Conservation (phyloP, 2,888 invertebrate species). For the Drosophila imparisetae region DNA sequence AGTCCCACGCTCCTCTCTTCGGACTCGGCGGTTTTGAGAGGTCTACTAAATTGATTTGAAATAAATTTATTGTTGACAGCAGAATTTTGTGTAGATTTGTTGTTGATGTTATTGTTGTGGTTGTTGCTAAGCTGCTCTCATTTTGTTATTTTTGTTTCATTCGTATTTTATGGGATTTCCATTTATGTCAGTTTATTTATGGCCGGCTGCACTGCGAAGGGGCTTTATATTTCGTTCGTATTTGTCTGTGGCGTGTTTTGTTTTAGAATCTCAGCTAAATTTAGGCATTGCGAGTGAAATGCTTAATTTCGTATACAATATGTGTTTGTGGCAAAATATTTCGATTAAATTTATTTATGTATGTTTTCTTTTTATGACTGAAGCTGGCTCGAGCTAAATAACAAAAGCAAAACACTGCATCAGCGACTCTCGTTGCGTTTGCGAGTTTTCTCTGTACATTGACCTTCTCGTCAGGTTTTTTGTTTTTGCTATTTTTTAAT, state of each 20-base stretch:
- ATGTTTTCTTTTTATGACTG: neutral
- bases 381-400: conserved; percentile 18
- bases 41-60: conserved; percentile 44
- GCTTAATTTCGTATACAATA: neutral
- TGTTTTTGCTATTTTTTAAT: conserved; percentile 19
- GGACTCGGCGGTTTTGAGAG: neutral
- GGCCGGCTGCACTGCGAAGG: conserved; percentile 33
- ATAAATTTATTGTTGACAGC: conserved; percentile 64
- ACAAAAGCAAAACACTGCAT: conserved; percentile 13
- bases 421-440: conserved; percentile 28
- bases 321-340: neutral
- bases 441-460: conserved; percentile 52
- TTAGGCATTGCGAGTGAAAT: conserved; percentile 28
- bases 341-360: neutral
- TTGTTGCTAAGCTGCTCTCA: conserved; percentile 17
- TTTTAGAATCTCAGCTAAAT: conserved; percentile 34
- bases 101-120: conserved; percentile 4
- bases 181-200: conserved; percentile 64
- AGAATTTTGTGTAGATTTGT: conserved; percentile 13
- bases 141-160: conserved; percentile 28
- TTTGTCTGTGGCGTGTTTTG: conserved; percentile 42
- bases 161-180: conserved; percentile 34
- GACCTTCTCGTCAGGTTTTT: conserved; percentile 74
- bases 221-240: conserved; percentile 1
- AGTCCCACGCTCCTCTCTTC: neutral